Base-by-base conservation (phyloP, 2,888 invertebrate genomes). In the Hydrotaea cyrtoneurina region DNA sequence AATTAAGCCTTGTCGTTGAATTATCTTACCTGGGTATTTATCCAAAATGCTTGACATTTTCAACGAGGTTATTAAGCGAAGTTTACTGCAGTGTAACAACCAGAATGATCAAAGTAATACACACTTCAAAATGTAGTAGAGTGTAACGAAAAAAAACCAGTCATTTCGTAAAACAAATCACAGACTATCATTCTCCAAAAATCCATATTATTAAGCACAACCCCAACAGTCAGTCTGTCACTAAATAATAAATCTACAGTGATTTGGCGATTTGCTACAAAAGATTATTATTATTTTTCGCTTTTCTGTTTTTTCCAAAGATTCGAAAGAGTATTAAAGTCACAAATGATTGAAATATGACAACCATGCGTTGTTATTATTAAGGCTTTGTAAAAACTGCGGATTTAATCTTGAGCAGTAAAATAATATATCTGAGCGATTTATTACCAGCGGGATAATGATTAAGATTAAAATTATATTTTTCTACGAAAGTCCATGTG, bases 331-430 rank as follows among this genome's bases (percentile, higher is more conserved):
- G 66, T 74, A 74, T 75, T 59, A 59, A 80, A 75, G 80, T 80
- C 80, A 75, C 13, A 71, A 50, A 17, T 75, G 75, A 80, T 66
- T 80, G 69, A 80, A 75, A 69, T 59, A 69, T 59, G 57, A 23
- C 59, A 69, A n/a, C 62, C 36, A 23, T n/a, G 11, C 43, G 57
- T 77, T 55, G 19, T 21, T 59, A 59, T 26, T 59, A n/a, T n/a
- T n/a, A n/a, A n/a, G 59, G 15, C 15, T 46, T 17, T 78, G 69
- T 43, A 36, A 77, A 72, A 50, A n/a, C 50, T 2, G 39, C 13
- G 21, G 19, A 50, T 21, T 23, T 53, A 53, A 71, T 53, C 71
- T 71, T n/a, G 31, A 71, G 17, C 23, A 15, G 17, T 15, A n/a
- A 71, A 71, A 71, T 71, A 50, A 31, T 50, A 71, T 17, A 13